These are phyloP conservation scores for Lindbergichthys nudifrons DNA, from an alignment of 2,797 vertebrate species.

Conservation along the genomic window DNA sequence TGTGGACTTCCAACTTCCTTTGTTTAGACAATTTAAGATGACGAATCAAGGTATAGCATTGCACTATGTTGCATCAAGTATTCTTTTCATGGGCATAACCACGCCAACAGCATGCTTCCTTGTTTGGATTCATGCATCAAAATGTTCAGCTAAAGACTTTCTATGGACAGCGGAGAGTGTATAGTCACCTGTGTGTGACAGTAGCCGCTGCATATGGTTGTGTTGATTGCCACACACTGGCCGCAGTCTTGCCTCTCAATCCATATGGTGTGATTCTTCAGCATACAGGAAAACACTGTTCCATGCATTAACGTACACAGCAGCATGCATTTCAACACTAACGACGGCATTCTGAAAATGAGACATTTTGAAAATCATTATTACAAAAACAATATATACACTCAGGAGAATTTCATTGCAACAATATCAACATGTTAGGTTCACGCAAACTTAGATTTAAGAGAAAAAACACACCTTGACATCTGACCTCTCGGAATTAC, in stretches of 20 bases:
- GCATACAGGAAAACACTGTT: conserved; percentile 79
- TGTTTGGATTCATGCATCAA: not conserved
- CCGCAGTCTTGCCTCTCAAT: conserved; percentile 88
- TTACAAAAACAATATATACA: not conserved
- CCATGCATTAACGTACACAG: conserved; percentile 78
- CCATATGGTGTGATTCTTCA: conserved; percentile 87
- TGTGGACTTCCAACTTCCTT: not conserved
- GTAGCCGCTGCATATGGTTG: conserved; percentile 93
- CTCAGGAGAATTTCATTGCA: not conserved
- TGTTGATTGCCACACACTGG: conserved; percentile 91
- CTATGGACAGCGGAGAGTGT: conserved; percentile 11
- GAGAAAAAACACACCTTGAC: conserved; percentile 23
- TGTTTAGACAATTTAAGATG: not conserved
- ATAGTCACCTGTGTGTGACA: conserved; percentile 90
- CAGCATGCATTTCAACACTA: conserved; percentile 76
- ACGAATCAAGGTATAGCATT: not conserved
- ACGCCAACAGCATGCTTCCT: not conserved
- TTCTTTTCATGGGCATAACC: not conserved
- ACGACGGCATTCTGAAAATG: conserved; percentile 76
- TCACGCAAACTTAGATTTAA: not conserved
- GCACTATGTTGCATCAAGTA: not conserved
- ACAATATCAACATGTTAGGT: not conserved
- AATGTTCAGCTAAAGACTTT: not conserved
- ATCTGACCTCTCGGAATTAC: not conserved
- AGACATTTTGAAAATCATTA: not conserved